Percentiles rank a stretch among this genome's conserved stretches.
phyloP scores from a whole-genome alignment of 2,113 vertebrate species.

The Okapia johnstoni region DNA sequence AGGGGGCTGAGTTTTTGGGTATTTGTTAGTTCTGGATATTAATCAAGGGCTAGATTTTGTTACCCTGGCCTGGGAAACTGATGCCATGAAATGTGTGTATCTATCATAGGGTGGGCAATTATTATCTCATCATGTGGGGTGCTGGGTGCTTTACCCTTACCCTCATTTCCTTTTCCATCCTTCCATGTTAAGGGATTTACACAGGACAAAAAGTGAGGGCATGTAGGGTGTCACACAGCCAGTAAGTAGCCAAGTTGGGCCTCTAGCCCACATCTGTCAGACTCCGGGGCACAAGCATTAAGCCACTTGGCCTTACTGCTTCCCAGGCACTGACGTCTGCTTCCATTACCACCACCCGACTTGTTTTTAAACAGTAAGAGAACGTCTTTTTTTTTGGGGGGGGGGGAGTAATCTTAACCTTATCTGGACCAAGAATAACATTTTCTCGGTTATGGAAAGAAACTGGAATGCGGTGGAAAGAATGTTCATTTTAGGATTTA shows the following conservation, averaged over 20 bases:
- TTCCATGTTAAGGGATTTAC: not conserved
- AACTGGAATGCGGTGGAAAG: not conserved
- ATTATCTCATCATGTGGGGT: not conserved
- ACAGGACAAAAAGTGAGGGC: not conserved
- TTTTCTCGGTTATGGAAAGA: not conserved
- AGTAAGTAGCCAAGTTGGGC: too few relatives aligned
- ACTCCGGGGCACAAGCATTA: not conserved
- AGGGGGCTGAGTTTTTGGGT: not conserved
- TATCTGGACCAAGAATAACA: not conserved
- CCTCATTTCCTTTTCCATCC: not conserved
- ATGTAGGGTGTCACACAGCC: not conserved
- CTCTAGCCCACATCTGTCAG: not conserved
- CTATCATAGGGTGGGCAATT: not conserved
- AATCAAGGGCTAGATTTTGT: not conserved
- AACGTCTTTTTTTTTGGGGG: not conserved
- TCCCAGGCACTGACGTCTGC: fast-evolving
- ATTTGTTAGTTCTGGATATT: not conserved
- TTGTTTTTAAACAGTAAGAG: not conserved
- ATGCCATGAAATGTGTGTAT: not conserved
- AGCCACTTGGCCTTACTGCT: not conserved
- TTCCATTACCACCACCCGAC: not conserved
- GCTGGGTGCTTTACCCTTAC: not conserved
- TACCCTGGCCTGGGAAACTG: not conserved
- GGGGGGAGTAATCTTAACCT: not conserved
- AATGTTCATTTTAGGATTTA: not conserved